Evolutionary conservation across 2,888 invertebrate genomes (phyloP), one percentile per base, ranked within the genome.

Genomic region (Temnothorax ravouxi): DNA sequence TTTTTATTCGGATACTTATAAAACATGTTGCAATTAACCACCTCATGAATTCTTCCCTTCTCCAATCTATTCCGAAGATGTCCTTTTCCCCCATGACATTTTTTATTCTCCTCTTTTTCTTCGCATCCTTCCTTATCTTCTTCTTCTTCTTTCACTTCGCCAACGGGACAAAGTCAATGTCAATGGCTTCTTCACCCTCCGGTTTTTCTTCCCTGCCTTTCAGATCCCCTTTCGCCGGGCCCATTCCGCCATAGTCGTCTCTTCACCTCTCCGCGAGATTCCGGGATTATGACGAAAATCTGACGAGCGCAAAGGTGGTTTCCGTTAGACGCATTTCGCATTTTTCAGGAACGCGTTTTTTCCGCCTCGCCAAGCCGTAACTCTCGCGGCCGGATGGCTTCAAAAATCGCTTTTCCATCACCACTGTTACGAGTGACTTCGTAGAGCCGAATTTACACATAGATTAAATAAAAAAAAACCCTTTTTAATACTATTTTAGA

Each of bases 331-430:
- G 74, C 77, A 87, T 84, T 80, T 84, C 85, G 84, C 84, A 88
- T 89, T 86, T 87, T 86, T 88, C 90, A 56, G 76, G 83, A 85
- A 87, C 86, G 64, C 81, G 83, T 89, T 88, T 84, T 84, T 88
- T 86, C 89, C 84, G 79, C 85, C 9, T 80, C 84, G 89, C 47
- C 76, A 75, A 62, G 6, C 54, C 15, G 77, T 56, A 83, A 83
- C 84, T 62, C 66, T 34, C 61, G 64, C 86, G 82, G 85, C 81
- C 85, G 85, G 74, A 67, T 81, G 81, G 38, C 75, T 79, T 67
- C 75, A 72, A 69, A 87, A 89, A 89, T 87, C 86, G 88, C 34
- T 84, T 87, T 66, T 13, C 41, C 64, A 38, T 11, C 50, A 29
- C 21, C 15, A 6, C n/a, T 66, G n/a, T 18, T 29, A 34, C 15